Evolutionary conservation across 1,140 invertebrate species (phyloP).

Genomic region (Eriocheir sinensis): DNA sequence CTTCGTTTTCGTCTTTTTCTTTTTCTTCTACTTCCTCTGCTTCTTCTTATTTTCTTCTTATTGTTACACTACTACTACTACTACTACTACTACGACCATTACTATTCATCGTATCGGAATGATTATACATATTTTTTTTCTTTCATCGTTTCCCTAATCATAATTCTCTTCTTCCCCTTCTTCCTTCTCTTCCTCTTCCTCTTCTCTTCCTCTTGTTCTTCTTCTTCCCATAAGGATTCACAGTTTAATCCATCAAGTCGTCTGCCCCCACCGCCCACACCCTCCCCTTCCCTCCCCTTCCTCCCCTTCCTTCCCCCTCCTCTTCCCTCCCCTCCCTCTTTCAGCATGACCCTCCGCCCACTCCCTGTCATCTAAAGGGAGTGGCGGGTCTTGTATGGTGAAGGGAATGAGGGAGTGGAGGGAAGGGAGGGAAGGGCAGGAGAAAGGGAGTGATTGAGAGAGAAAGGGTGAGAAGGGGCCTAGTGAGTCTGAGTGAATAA

Average conservation of each 20-base stretch:
- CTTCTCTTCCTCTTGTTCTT: neutral
- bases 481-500: no score
- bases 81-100: no score
- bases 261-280: neutral
- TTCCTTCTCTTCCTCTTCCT: neutral
- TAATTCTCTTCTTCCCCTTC: neutral
- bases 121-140: neutral
- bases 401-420: no score
- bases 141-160: neutral
- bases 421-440: no score
- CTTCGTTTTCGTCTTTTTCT: neutral
- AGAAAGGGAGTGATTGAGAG: neutral
- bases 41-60: neutral
- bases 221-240: neutral
- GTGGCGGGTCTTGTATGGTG: conserved; percentile 12
- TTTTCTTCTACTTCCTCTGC: neutral
- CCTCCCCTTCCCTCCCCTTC: neutral
- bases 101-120: no score
- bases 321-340: neutral
- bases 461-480: no score
- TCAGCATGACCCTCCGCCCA: neutral
- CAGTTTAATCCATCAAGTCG: neutral
- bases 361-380: neutral
- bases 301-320: neutral
- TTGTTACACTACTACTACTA: neutral